Evolutionary conservation across 2,888 invertebrate genomes (phyloP).

Genomic region (Atrina japonica): DNA sequence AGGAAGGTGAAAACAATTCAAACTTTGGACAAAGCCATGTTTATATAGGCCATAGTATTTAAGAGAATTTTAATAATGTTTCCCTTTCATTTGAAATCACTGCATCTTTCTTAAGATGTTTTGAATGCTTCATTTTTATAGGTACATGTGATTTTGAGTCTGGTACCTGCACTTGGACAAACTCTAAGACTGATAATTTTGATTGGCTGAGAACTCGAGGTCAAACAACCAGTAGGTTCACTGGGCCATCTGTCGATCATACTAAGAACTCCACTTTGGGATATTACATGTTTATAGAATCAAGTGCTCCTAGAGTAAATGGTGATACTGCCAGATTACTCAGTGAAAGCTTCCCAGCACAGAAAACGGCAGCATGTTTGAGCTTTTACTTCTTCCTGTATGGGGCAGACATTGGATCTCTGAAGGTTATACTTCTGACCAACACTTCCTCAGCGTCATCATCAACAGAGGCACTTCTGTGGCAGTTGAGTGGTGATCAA

Average conservation of each 20-base stretch:
- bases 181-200: conserved; percentile 71
- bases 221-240: conserved; percentile 60
- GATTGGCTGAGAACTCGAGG: conserved; percentile 75
- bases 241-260: conserved; percentile 73
- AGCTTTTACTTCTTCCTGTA: conserved; percentile 70
- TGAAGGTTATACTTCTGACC: conserved; percentile 59
- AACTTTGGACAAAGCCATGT: too few species aligned
- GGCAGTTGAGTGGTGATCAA: conserved; percentile 61
- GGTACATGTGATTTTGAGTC: conserved; percentile 78
- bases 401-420: conserved; percentile 64
- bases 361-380: conserved; percentile 54
- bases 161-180: conserved; percentile 75
- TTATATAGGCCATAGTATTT: too few species aligned
- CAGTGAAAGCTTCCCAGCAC: conserved; percentile 57
- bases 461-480: conserved; percentile 61
- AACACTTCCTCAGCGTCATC: conserved; percentile 56
- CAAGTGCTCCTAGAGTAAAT: conserved; percentile 56
- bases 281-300: conserved; percentile 74
- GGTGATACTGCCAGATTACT: conserved; percentile 63
- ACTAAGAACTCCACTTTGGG: conserved; percentile 57
- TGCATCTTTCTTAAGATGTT: too few species aligned
- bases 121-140: too few species aligned
- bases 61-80: too few species aligned
- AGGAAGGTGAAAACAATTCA: too few species aligned
- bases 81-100: too few species aligned